Conservation (phyloP, 2,113 vertebrate genomes). For the Castor canadensis region DNA sequence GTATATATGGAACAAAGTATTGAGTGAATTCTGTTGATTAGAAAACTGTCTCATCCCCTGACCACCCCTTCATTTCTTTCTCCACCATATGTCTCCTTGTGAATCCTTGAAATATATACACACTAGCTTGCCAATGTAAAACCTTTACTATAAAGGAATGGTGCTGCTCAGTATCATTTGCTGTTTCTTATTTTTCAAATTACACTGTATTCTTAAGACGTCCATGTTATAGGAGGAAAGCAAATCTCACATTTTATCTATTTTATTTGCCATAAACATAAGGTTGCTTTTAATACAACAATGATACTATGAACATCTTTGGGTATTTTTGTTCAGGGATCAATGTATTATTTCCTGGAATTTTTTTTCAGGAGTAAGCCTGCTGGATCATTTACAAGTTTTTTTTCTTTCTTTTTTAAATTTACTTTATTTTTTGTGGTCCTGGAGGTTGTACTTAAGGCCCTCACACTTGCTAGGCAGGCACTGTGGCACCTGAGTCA, state of each 20-base stretch:
- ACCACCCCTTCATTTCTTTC: not conserved
- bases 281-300: not conserved
- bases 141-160: not conserved
- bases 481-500: no score
- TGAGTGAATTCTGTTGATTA: not conserved
- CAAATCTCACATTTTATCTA: no score
- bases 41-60: not conserved
- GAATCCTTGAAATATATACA: not conserved
- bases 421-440: no score
- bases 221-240: not conserved
- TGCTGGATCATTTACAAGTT: not conserved
- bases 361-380: not conserved
- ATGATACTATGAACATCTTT: not conserved
- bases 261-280: not conserved
- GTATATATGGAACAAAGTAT: not conserved
- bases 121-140: not conserved
- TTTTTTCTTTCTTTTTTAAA: no score
- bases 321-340: not conserved
- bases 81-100: not conserved
- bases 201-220: not conserved
- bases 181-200: not conserved
- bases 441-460: no score
- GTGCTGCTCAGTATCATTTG: not conserved
- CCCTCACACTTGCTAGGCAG: no score
- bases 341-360: not conserved